Conservation (phyloP, 2,113 vertebrate species). For the Lampris incognitus region DNA sequence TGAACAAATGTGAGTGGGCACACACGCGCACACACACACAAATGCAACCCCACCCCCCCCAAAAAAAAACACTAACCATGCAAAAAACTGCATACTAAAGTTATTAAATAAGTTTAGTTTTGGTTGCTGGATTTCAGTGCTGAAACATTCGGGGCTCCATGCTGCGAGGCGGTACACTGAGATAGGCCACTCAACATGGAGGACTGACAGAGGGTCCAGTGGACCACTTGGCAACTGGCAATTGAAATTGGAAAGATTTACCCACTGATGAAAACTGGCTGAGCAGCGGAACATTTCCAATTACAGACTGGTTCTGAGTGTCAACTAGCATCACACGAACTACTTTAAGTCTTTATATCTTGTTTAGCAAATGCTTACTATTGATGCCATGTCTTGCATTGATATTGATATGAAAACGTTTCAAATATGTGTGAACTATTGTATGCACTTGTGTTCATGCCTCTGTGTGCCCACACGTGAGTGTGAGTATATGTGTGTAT, state of each 20-base stretch:
- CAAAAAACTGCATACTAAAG: slow-evolving; percentile 19
- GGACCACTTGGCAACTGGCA: not conserved
- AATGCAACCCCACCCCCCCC: too few relatives aligned
- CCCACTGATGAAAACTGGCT: slow-evolving; percentile 10
- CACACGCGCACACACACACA: too few relatives aligned
- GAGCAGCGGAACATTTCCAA: not conserved
- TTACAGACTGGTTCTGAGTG: not conserved
- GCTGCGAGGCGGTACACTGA: not conserved
- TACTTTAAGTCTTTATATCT: not conserved
- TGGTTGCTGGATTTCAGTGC: slow-evolving; percentile 50
- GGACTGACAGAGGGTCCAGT: not conserved
- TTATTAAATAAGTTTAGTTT: slow-evolving; percentile 32
- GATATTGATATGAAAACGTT: not conserved
- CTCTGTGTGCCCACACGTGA: accelerated
- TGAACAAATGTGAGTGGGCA: too few relatives aligned
- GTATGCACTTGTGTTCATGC: too few relatives aligned
- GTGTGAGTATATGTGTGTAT: slow-evolving; percentile 1
- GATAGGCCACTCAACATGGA: slow-evolving; percentile 23
- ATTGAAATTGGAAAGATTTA: slow-evolving; percentile 24
- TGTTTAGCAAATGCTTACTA: slow-evolving; percentile 2
- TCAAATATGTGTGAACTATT: not conserved
- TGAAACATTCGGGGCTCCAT: slow-evolving; percentile 18
- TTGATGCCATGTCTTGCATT: not conserved
- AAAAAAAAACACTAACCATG: not conserved
- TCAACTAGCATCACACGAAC: not conserved